A percentile compares a stretch with the other conserved stretches of the same genome.
phyloP scores from a whole-genome alignment of 2,888 invertebrate genomes.

The Spilosoma lubricipeda region DNA sequence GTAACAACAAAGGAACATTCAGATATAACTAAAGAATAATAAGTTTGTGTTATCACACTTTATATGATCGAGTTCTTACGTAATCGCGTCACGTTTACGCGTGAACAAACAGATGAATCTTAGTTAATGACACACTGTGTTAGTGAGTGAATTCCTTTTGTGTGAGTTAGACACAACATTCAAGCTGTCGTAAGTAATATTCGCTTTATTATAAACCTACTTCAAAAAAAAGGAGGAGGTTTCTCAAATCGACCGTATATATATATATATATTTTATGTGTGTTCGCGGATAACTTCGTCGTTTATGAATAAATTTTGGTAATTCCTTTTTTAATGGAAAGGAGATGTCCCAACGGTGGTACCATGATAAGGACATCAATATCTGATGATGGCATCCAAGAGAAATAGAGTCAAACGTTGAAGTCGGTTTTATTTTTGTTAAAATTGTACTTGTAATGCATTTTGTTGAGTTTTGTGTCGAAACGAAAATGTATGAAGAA shows the following conservation, averaged over 20 bases:
- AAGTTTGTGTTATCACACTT: conserved; percentile 31
- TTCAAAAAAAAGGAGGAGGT: too few relatives aligned
- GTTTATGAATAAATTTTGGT: too few relatives aligned
- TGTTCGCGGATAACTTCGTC: too few relatives aligned
- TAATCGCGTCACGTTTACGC: conserved; percentile 16
- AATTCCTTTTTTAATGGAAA: too few relatives aligned
- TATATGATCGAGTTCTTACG: conserved; percentile 28
- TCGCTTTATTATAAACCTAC: too few relatives aligned
- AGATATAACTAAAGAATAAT: conserved; percentile 34
- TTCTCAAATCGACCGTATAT: too few relatives aligned
- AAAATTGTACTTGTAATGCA: background rate
- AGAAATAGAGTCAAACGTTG: too few relatives aligned
- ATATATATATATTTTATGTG: too few relatives aligned
- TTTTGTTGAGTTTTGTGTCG: background rate
- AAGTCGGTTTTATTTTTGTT: too few relatives aligned
- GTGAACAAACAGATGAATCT: conserved; percentile 32
- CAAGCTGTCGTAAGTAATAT: conserved; percentile 32
- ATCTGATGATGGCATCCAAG: too few relatives aligned
- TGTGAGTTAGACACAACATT: conserved; percentile 12
- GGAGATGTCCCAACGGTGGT: too few relatives aligned
- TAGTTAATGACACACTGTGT: conserved; percentile 30
- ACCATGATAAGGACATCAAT: too few relatives aligned
- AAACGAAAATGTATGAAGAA: background rate
- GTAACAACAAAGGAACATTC: conserved; percentile 16
- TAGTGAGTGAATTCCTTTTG: conserved; percentile 17